Conservation (phyloP, 2,113 vertebrate species). For the Heterotis niloticus region DNA sequence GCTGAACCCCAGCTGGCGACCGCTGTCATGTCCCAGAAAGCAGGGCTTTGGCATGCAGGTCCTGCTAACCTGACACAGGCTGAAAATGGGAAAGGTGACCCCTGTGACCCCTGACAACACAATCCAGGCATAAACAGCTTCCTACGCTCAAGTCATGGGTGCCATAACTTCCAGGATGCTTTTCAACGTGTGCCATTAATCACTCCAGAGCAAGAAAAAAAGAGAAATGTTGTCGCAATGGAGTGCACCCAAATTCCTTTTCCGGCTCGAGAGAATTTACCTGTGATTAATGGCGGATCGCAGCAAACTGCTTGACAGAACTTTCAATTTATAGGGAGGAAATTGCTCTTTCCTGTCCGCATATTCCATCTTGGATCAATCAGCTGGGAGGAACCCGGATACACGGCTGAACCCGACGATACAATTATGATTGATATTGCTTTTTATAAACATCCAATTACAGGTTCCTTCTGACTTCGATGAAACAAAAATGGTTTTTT, state of each 20-base stretch:
- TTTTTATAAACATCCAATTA: slow-evolving; percentile 56
- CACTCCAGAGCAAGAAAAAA: slow-evolving; percentile 57
- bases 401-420: slow-evolving; percentile 56
- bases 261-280: slow-evolving; percentile 77
- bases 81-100: background rate
- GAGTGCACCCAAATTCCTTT: slow-evolving; percentile 72
- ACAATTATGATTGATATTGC: slow-evolving; percentile 64
- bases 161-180: slow-evolving; percentile 78
- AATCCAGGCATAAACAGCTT: slow-evolving; percentile 12
- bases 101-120: background rate
- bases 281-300: slow-evolving; percentile 88
- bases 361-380: slow-evolving; percentile 69
- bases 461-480: slow-evolving; percentile 55
- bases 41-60: background rate
- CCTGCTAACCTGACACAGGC: background rate
- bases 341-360: slow-evolving; percentile 84
- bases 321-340: slow-evolving; percentile 84
- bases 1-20: too few relatives aligned
- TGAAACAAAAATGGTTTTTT: slow-evolving; percentile 49
- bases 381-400: slow-evolving; percentile 42
- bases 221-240: slow-evolving; percentile 75
- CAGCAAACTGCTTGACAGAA: slow-evolving; percentile 83
- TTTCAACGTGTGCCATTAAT: slow-evolving; percentile 85
- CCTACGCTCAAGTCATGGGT: slow-evolving; percentile 21
- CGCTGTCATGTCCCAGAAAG: background rate